Base-by-base conservation (phyloP, 2,113 vertebrate species). In the Cairina moschata region DNA sequence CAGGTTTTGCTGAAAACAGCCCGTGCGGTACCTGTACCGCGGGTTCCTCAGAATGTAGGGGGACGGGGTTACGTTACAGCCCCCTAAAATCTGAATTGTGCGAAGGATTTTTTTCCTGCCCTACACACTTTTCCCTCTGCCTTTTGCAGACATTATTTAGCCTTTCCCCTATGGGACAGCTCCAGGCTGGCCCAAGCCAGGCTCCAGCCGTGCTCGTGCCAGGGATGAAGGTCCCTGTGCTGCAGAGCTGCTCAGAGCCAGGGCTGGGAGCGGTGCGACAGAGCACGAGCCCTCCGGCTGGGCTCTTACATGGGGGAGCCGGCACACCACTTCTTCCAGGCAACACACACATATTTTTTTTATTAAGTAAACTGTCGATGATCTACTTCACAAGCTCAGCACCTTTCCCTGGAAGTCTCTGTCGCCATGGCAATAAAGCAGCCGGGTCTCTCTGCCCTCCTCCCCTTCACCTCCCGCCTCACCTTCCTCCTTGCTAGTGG, bases 351-450 rank as follows among this genome's bases (percentile, higher is more conserved):
- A 59, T 18, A 44, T 8, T 55, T 62, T 50, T 83, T 58, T 58
- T 3, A 55, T 58, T 29, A 91, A 91, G 80, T 78, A 92, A 92
- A 86, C 50, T 73, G 88, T 38, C 90, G 86, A 74, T 90, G 75
- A 92, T 50, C 79, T 79, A 71, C 90, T 94, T 88, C 80, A 83
- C 82, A 75, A 76, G 86, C 86, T 92, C 86, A 88, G 67, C 90
- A 92, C 88, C 88, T 72, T 72, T 83, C 82, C 93, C 73, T 78
- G 79, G 72, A 83, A 90, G 72, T 54, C 68, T 46, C 22, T 58
- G 95, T 95, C 93, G 89, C 95, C 67, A 60, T 86, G 95, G 96
- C n/a, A 54, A 97, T 56, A 34, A 72, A 93, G 84, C 76, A 93
- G 56, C 26, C 54, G 1, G n/a, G 77, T 34, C n/a, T 40, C 76